Percentiles rank a stretch among this genome's conserved stretches.
phyloP scores from a whole-genome alignment of 2,888 invertebrate genomes.

The Eudemis profundana region DNA sequence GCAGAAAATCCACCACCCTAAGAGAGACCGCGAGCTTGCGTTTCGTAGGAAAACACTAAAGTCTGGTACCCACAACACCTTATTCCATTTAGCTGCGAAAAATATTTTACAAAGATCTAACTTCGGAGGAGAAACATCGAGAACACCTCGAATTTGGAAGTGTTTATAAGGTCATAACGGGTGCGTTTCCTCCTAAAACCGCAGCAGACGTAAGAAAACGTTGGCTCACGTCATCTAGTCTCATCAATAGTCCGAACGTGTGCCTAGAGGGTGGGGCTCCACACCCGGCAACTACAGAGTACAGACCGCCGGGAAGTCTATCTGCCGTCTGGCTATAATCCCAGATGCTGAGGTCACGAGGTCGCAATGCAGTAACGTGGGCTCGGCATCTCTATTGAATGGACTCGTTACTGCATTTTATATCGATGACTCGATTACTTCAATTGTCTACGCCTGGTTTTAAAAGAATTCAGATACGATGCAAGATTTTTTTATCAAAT shows the following conservation, averaged over 20 bases:
- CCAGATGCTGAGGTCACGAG: slow-evolving; percentile 39
- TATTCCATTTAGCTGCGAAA: no score
- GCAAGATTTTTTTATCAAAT: no score
- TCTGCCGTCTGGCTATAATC: slow-evolving; percentile 43
- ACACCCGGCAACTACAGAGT: slow-evolving; percentile 59
- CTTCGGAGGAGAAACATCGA: no score
- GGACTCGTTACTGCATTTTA: slow-evolving; percentile 3
- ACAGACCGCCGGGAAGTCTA: slow-evolving; percentile 51
- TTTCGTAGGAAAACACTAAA: no score
- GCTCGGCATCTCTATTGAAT: slow-evolving; percentile 26
- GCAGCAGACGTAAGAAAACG: slow-evolving; percentile 24
- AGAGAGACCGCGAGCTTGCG: no score
- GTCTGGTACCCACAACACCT: no score
- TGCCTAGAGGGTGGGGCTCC: slow-evolving; percentile 67
- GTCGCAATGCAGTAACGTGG: slow-evolving; percentile 37
- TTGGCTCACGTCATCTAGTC: slow-evolving; percentile 48
- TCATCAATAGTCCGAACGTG: slow-evolving; percentile 60
- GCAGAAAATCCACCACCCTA: background rate
- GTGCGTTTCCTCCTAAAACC: background rate
- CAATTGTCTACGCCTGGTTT: background rate
- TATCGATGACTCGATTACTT: slow-evolving; percentile 1
- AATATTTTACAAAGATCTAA: no score
- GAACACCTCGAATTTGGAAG: no score
- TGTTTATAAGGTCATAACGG: no score
- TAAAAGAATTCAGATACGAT: background rate